A percentile compares a stretch with the other conserved stretches of the same genome.
phyloP scores from a whole-genome alignment of 1,140 invertebrate genomes.

The Helicorthomorpha holstii region DNA sequence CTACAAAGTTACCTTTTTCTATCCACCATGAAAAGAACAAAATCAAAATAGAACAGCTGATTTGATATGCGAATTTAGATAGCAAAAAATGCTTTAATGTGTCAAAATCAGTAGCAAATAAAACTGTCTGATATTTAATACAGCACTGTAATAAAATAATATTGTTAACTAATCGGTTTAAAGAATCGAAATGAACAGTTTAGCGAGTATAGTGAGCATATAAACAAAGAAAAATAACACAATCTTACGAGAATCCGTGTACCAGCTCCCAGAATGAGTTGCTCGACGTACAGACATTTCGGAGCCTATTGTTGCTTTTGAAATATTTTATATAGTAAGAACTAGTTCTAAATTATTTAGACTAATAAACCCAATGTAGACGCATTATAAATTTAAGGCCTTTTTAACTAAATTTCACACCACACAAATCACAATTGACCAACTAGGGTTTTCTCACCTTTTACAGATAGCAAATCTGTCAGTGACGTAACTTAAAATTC shows the following conservation, averaged over 20 bases:
- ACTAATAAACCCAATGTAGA: too few relatives aligned
- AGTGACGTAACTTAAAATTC: too few relatives aligned
- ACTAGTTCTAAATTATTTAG: too few relatives aligned
- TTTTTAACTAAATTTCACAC: too few relatives aligned
- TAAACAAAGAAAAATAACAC: background rate
- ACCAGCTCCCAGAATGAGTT: conserved; percentile 37
- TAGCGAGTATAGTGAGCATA: background rate
- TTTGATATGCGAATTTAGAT: background rate
- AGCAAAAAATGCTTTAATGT: background rate
- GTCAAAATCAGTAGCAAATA: conserved; percentile 2
- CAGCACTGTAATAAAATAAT: conserved; percentile 2
- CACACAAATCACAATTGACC: too few relatives aligned
- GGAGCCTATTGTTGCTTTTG: conserved; percentile 2
- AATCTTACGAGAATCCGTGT: conserved; percentile 23
- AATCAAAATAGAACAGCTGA: background rate
- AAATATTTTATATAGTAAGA: too few relatives aligned
- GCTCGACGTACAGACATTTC: conserved; percentile 24
- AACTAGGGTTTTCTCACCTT: too few relatives aligned
- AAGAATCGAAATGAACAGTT: background rate
- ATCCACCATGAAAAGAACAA: background rate
- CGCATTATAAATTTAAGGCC: too few relatives aligned
- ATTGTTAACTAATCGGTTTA: background rate
- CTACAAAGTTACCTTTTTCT: too few relatives aligned
- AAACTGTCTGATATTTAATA: conserved; percentile 1
- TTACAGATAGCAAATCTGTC: too few relatives aligned